phyloP scores from a whole-genome alignment of 2,888 invertebrate genomes.

The Galerucella calmariensis region DNA sequence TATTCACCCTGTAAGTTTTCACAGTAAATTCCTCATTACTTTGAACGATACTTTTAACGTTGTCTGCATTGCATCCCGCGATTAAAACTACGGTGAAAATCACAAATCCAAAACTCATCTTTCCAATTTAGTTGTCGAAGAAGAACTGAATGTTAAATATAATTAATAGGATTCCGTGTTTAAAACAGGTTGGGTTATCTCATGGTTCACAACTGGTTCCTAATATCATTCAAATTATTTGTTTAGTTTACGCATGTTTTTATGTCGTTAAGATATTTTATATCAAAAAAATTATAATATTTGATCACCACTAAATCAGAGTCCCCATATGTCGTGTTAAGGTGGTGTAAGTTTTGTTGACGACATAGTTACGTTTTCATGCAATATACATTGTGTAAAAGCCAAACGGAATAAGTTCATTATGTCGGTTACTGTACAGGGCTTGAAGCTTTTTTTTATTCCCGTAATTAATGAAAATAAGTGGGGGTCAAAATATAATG shows the following conservation, averaged over 20 bases:
- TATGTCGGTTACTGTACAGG: too few species aligned
- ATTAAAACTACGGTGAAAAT: neutral
- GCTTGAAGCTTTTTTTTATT: too few species aligned
- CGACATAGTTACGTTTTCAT: too few species aligned
- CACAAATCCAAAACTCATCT: neutral
- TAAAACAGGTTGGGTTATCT: neutral
- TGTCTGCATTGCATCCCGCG: neutral
- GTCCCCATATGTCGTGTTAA: too few species aligned
- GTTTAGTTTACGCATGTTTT: too few species aligned
- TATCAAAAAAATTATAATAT: neutral
- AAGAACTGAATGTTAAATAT: neutral
- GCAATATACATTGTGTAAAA: too few species aligned
- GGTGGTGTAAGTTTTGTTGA: too few species aligned
- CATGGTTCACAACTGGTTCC: neutral
- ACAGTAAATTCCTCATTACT: slow-evolving; percentile 1
- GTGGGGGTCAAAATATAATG: too few species aligned
- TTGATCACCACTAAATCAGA: too few species aligned
- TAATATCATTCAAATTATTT: neutral
- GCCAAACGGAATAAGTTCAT: too few species aligned
- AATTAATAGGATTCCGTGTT: neutral
- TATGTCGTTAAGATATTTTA: neutral
- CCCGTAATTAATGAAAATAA: too few species aligned
- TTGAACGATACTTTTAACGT: neutral
- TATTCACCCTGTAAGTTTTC: slow-evolving; percentile 4
- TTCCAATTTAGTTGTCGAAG: neutral